These are phyloP conservation scores for Corynorhinus townsendii DNA, from an alignment of 2,113 vertebrate species.

Conservation along the genomic window DNA sequence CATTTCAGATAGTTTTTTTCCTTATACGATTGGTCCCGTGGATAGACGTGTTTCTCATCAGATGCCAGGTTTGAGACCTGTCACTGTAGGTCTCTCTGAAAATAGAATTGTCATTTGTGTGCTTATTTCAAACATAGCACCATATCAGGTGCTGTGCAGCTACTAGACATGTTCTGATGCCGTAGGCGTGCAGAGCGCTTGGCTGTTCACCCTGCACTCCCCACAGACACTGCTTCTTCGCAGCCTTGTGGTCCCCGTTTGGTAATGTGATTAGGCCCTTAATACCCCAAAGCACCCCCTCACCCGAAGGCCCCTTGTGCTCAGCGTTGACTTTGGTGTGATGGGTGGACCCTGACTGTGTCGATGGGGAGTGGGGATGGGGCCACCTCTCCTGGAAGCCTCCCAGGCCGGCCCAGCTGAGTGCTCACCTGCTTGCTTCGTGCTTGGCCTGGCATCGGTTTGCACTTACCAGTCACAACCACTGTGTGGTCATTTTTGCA, in stretches of 20 bases:
- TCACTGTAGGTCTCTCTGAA: neutral
- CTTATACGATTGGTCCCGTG: neutral
- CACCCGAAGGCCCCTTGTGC: rapidly evolving
- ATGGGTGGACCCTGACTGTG: neutral
- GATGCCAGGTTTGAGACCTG: neutral
- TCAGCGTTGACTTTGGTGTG: neutral
- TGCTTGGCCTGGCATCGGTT: neutral
- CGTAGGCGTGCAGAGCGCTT: neutral
- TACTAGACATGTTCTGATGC: neutral
- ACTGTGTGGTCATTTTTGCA: neutral
- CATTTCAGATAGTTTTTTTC: neutral
- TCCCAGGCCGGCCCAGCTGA: rapidly evolving
- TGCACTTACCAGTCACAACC: neutral
- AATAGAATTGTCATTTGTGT: slow-evolving; percentile 20
- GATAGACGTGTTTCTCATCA: neutral
- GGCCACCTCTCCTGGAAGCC: neutral
- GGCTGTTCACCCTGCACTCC: neutral
- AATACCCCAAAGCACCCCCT: neutral
- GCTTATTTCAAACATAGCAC: neutral
- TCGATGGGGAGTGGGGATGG: too few relatives aligned
- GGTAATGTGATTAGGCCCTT: neutral
- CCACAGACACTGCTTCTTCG: neutral
- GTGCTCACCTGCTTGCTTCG: neutral
- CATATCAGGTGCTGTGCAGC: neutral
- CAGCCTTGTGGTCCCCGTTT: neutral